A percentile compares a stretch with the other conserved stretches of the same genome.
Evolutionary conservation across 2,113 vertebrate genomes (phyloP).

Genomic region (Trinectes maculatus): DNA sequence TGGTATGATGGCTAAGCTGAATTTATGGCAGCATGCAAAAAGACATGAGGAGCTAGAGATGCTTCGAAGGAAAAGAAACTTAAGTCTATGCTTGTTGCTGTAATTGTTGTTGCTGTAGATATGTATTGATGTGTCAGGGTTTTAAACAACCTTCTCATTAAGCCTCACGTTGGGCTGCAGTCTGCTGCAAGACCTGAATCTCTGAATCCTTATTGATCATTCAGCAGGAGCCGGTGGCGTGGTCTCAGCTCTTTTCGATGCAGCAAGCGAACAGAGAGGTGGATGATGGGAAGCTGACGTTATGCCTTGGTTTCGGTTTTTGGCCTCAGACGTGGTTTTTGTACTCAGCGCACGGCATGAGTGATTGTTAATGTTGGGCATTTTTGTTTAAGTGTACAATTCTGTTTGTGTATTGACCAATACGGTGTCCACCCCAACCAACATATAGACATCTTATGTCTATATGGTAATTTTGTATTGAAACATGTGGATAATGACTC

Average conservation of each 20-base stretch:
- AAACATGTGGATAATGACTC: background rate
- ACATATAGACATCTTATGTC: no score
- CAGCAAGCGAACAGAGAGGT: slow-evolving; percentile 17
- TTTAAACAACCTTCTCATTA: slow-evolving; percentile 32
- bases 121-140: background rate
- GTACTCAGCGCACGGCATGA: background rate
- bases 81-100: slow-evolving; percentile 7
- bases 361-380: no score
- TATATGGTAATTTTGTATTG: no score
- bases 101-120: slow-evolving; percentile 13
- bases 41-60: background rate
- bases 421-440: no score
- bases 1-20: slow-evolving; percentile 35
- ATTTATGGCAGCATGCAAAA: slow-evolving; percentile 50
- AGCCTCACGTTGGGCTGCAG: slow-evolving; percentile 4
- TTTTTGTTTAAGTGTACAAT: no score
- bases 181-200: slow-evolving; percentile 32
- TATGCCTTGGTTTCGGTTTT: slow-evolving; percentile 15
- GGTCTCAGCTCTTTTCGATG: slow-evolving; percentile 41
- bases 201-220: slow-evolving; percentile 54
- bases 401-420: no score
- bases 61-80: slow-evolving; percentile 10
- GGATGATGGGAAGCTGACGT: slow-evolving; percentile 1
- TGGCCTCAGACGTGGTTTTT: background rate
- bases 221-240: slow-evolving; percentile 17